Conservation (phyloP, 2,888 invertebrate species). For the Boloria selene region DNA sequence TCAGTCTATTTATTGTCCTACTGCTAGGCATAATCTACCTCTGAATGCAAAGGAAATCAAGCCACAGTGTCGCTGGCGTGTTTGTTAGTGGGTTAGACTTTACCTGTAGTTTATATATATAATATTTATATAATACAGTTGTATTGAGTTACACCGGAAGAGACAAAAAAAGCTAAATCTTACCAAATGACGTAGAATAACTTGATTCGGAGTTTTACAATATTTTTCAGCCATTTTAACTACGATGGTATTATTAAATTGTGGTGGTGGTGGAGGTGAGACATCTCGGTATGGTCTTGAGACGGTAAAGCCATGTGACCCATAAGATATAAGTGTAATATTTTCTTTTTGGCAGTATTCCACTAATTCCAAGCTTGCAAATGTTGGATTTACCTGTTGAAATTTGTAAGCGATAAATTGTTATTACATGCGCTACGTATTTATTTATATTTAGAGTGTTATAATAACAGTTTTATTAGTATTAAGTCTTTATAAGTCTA, state of each 20-base stretch:
- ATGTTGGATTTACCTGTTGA: conserved; percentile 7
- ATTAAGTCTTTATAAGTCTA: no score
- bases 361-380: conserved; percentile 2
- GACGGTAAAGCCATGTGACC: not conserved
- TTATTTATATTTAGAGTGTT: not conserved
- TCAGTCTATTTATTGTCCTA: no score
- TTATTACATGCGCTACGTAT: no score
- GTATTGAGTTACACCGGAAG: not conserved
- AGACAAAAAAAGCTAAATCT: conserved; percentile 39
- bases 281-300: not conserved
- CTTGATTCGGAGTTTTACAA: conserved; percentile 12
- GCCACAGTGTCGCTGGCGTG: no score
- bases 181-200: conserved; percentile 83
- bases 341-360: not conserved
- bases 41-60: no score
- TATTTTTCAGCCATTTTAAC: conserved; percentile 16
- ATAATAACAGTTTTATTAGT: not conserved
- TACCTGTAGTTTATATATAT: no score
- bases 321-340: not conserved
- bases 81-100: no score
- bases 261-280: not conserved
- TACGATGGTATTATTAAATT: conserved; percentile 1
- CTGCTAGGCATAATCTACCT: no score
- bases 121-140: no score
- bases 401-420: not conserved